Evolutionary conservation across 2,113 vertebrate species (phyloP).

Genomic region (Nyctereutes procyonoides): DNA sequence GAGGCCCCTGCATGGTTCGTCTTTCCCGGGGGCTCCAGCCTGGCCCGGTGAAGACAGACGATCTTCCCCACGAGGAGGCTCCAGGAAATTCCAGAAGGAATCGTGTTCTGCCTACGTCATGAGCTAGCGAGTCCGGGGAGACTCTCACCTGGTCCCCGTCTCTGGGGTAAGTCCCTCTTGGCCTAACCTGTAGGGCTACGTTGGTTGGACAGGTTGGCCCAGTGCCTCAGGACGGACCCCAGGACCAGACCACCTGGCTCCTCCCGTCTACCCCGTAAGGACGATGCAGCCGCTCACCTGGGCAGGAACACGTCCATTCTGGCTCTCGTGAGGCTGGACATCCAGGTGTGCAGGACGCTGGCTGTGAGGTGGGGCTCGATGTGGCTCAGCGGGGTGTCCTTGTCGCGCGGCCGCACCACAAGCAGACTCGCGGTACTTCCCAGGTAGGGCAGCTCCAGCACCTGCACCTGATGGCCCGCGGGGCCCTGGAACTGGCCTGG

Average conservation of each 20-base stretch:
- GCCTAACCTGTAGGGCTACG: not conserved
- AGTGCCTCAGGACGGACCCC: not conserved
- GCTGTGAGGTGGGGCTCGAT: constrained; percentile 90
- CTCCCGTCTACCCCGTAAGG: not conserved
- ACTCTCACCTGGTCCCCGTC: not conserved
- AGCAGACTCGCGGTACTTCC: constrained; percentile 90
- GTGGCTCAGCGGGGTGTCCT: constrained; percentile 85
- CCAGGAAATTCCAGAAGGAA: not conserved
- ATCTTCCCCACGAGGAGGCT: not conserved
- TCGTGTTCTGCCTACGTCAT: not conserved
- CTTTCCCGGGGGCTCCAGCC: not conserved
- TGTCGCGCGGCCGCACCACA: constrained; percentile 91
- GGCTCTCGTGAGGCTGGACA: constrained; percentile 87
- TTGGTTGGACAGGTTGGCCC: not conserved
- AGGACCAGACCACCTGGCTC: not conserved
- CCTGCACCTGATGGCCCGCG: constrained; percentile 86
- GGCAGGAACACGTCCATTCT: constrained; percentile 95
- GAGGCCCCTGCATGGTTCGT: not conserved
- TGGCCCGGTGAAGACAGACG: not conserved
- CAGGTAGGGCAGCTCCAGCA: constrained; percentile 92
- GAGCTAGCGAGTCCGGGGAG: not conserved
- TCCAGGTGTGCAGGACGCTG: constrained; percentile 89
- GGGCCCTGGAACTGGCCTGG: constrained; percentile 92
- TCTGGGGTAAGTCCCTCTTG: not conserved
- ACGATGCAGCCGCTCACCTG: constrained; percentile 84